phyloP scores from a whole-genome alignment of 2,113 vertebrate species.

The Phyllopteryx taeniolatus region DNA sequence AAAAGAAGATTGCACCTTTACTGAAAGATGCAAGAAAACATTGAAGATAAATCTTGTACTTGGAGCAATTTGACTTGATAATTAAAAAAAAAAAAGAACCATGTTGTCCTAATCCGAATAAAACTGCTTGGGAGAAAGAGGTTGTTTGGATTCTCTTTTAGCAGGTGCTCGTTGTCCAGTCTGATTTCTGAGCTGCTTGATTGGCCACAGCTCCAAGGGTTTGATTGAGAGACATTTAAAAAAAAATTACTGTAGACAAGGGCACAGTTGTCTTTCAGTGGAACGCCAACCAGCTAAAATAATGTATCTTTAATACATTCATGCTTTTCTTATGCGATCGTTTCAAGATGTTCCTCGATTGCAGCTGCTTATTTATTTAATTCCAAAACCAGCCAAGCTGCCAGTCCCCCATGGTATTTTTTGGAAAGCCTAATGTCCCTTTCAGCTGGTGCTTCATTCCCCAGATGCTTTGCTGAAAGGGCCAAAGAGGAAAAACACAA shows the following conservation, averaged over 20 bases:
- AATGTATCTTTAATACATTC: slow-evolving; percentile 61
- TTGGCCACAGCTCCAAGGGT: neutral
- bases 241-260: slow-evolving; percentile 28
- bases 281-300: slow-evolving; percentile 49
- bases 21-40: too few relatives aligned
- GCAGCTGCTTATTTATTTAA: slow-evolving; percentile 40
- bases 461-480: slow-evolving; percentile 30
- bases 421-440: slow-evolving; percentile 36
- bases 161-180: slow-evolving; percentile 39
- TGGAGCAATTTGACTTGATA: neutral
- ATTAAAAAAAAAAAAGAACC: slow-evolving; percentile 20
- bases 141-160: neutral
- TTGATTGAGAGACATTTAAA: neutral
- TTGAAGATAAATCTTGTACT: neutral
- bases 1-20: too few relatives aligned
- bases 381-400: slow-evolving; percentile 50
- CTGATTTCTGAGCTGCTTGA: slow-evolving; percentile 22
- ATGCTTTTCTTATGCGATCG: slow-evolving; percentile 57
- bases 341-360: slow-evolving; percentile 69
- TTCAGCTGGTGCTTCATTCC: slow-evolving; percentile 46
- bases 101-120: neutral
- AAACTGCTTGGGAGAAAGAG: neutral
- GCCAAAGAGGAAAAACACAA: slow-evolving; percentile 52
- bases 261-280: slow-evolving; percentile 42
- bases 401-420: slow-evolving; percentile 68